Evolutionary conservation across 2,888 invertebrate species (phyloP).

Genomic region (Salticus scenicus): DNA sequence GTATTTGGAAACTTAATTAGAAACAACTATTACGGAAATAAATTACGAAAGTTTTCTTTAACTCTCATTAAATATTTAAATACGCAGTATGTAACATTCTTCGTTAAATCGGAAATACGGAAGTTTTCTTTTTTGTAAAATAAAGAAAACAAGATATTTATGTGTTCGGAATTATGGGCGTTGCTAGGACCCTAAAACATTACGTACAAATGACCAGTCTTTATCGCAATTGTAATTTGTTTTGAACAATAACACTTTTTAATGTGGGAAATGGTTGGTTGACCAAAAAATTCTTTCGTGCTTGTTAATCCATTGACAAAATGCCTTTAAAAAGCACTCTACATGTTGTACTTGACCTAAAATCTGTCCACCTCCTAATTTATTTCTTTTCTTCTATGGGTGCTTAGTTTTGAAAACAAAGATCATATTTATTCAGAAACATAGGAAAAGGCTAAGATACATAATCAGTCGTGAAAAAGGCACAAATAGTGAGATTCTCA

Average conservation of each 20-base stretch:
- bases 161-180: constrained; percentile 18
- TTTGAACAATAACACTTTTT: constrained; percentile 42
- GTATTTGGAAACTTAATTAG: no score
- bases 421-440: constrained; percentile 18
- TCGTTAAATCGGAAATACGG: no score
- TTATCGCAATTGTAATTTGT: constrained; percentile 26
- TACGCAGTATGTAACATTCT: no score
- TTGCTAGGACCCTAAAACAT: constrained; percentile 34
- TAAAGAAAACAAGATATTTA: constrained; percentile 9
- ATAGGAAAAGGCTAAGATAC: background rate
- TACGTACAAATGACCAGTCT: constrained; percentile 32
- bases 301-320: constrained; percentile 42
- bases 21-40: no score
- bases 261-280: constrained; percentile 37
- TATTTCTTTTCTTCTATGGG: constrained; percentile 29
- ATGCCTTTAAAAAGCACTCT: constrained; percentile 38
- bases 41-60: no score
- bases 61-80: no score
- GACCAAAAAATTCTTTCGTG: constrained; percentile 30
- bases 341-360: constrained; percentile 52
- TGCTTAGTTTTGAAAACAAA: constrained; percentile 48
- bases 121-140: no score
- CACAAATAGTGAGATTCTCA: background rate
- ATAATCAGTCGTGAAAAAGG: background rate
- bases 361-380: constrained; percentile 24